Percentiles rank a stretch among this genome's conserved stretches.
phyloP scores from a whole-genome alignment of 2,113 vertebrate species.

The Romanogobio albipinnatus region DNA sequence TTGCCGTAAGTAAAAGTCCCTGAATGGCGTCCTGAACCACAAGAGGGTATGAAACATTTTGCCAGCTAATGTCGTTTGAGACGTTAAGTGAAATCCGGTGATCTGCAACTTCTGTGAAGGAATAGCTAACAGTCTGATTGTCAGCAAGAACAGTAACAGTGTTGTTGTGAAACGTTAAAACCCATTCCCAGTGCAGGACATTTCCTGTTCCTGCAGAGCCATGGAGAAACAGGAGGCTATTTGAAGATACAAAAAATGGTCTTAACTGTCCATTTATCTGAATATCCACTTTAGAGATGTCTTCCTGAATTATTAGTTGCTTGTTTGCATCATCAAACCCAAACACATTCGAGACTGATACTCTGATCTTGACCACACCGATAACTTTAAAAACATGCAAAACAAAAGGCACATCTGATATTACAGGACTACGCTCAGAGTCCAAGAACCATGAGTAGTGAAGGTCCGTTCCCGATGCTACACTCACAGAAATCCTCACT shows the following conservation, averaged over 20 bases:
- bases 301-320: conserved; percentile 70
- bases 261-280: conserved; percentile 54
- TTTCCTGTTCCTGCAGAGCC: conserved; percentile 65
- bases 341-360: conserved; percentile 71
- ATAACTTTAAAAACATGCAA: conserved; percentile 63
- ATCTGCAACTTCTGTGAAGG: conserved; percentile 63
- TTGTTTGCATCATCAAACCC: conserved; percentile 64
- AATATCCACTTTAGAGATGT: conserved; percentile 69
- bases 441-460: conserved; percentile 71
- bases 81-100: conserved; percentile 72
- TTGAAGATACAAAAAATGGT: conserved; percentile 66
- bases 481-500: conserved; percentile 68
- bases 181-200: conserved; percentile 74
- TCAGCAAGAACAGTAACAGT: conserved; percentile 26
- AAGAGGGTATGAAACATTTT: conserved; percentile 64
- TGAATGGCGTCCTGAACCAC: conserved; percentile 68
- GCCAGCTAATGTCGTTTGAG: conserved; percentile 76
- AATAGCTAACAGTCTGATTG: conserved; percentile 58
- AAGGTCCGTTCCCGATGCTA: conserved; percentile 70
- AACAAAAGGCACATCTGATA: conserved; percentile 64
- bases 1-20: conserved; percentile 66
- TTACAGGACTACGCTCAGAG: conserved; percentile 35
- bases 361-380: conserved; percentile 64
- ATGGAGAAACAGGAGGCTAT: conserved; percentile 49
- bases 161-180: conserved; percentile 24